phyloP scores from a whole-genome alignment of 2,113 vertebrate species.

The Hyaena hyaena region DNA sequence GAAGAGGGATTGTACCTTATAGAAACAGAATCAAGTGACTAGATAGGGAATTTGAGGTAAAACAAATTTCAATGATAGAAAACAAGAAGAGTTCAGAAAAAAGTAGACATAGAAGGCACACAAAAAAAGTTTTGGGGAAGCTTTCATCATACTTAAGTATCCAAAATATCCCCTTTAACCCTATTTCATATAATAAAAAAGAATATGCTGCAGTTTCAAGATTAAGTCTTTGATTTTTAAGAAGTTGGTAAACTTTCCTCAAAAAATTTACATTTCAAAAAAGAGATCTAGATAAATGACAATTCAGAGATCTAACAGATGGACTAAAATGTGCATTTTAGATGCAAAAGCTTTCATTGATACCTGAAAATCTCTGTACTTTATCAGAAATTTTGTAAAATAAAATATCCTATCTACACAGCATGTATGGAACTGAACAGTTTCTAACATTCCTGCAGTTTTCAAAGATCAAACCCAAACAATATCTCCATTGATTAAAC shows the following conservation, averaged over 20 bases:
- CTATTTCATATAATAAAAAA: not conserved
- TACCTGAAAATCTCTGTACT: not conserved
- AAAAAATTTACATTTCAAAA: not conserved
- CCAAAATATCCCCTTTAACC: not conserved
- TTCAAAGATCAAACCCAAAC: not conserved
- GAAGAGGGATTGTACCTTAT: not conserved
- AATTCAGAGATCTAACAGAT: not conserved
- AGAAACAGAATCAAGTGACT: not conserved
- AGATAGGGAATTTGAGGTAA: not conserved
- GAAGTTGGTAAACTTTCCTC: not conserved
- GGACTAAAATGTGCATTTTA: not conserved
- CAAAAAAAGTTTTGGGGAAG: not conserved
- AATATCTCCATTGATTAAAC: not conserved
- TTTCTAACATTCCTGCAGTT: not conserved
- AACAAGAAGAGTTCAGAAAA: not conserved
- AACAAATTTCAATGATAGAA: constrained; percentile 14
- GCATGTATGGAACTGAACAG: not conserved
- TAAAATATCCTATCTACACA: not conserved
- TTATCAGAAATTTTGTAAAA: not conserved
- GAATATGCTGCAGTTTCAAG: not conserved
- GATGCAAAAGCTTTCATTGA: not conserved
- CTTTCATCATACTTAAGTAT: not conserved
- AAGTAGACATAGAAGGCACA: not conserved
- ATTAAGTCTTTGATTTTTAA: not conserved
- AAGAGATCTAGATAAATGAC: not conserved